Conservation (phyloP, 2,797 vertebrate genomes). For the Gadopsis bispinosus region DNA sequence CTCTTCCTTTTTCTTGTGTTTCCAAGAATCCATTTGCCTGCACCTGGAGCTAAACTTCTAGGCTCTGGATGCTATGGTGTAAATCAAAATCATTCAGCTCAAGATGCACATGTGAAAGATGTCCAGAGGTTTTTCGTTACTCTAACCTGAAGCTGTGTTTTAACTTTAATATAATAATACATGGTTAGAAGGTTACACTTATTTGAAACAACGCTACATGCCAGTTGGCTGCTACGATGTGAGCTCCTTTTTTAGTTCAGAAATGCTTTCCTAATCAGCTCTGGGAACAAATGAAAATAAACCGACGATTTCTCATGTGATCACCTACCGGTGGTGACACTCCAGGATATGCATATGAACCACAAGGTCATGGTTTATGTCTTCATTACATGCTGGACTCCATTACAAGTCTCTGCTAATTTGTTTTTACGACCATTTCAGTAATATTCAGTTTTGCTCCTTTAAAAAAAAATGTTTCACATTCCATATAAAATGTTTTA, state of each 20-base stretch:
- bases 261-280: constrained; percentile 4
- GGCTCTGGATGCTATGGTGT: constrained; percentile 20
- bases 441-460: constrained; percentile 16
- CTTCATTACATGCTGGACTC: constrained; percentile 1
- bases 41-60: constrained; percentile 40
- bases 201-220: background rate
- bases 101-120: constrained; percentile 29
- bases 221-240: constrained; percentile 8
- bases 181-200: constrained; percentile 8
- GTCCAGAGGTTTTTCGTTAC: constrained; percentile 3
- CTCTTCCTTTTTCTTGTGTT: constrained; percentile 43
- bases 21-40: constrained; percentile 51
- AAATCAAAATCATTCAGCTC: constrained; percentile 46
- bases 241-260: constrained; percentile 19
- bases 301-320: constrained; percentile 1
- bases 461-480: background rate
- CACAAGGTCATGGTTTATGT: constrained; percentile 7
- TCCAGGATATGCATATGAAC: background rate
- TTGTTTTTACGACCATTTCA: constrained; percentile 15
- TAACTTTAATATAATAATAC: constrained; percentile 20
- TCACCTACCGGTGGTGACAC: background rate
- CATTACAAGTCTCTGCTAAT: constrained; percentile 1
- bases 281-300: constrained; percentile 27
- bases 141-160: constrained; percentile 19
- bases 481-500: constrained; percentile 13